phyloP scores from a whole-genome alignment of 2,113 vertebrate species.

The Sciurus niger region DNA sequence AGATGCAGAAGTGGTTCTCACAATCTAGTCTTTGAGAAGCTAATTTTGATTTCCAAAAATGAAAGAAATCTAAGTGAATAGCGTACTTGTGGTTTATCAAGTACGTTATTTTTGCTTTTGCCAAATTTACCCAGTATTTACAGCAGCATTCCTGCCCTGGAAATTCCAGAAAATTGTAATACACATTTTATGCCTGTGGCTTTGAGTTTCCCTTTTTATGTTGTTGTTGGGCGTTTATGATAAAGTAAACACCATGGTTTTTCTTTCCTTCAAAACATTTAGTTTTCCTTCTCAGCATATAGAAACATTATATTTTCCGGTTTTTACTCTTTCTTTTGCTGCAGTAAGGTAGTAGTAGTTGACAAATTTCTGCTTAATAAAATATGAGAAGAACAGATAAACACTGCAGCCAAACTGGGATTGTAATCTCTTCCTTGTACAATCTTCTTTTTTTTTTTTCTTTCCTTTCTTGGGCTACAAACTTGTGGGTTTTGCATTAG shows the following conservation, averaged over 20 bases:
- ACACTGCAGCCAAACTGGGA: background rate
- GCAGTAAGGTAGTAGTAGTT: background rate
- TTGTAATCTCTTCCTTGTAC: background rate
- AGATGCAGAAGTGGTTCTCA: constrained; percentile 2
- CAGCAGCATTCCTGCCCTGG: background rate
- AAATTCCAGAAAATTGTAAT: background rate
- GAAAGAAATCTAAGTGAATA: background rate
- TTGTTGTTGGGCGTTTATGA: background rate
- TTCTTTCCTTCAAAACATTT: background rate
- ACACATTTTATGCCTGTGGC: background rate
- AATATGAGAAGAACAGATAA: background rate
- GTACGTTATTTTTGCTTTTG: background rate
- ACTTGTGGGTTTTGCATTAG: fast-evolving
- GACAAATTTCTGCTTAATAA: background rate
- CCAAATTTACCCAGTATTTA: background rate
- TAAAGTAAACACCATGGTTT: background rate
- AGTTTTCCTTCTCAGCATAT: background rate
- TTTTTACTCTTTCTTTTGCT: background rate
- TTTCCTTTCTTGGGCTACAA: background rate
- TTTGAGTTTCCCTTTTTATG: background rate
- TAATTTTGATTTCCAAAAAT: constrained; percentile 45
- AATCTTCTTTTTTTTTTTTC: background rate
- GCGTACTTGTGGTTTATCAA: background rate
- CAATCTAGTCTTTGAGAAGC: background rate
- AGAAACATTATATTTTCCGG: background rate